Evolutionary conservation across 2,797 vertebrate species (phyloP).

Genomic region (Spheniscus humboldti): DNA sequence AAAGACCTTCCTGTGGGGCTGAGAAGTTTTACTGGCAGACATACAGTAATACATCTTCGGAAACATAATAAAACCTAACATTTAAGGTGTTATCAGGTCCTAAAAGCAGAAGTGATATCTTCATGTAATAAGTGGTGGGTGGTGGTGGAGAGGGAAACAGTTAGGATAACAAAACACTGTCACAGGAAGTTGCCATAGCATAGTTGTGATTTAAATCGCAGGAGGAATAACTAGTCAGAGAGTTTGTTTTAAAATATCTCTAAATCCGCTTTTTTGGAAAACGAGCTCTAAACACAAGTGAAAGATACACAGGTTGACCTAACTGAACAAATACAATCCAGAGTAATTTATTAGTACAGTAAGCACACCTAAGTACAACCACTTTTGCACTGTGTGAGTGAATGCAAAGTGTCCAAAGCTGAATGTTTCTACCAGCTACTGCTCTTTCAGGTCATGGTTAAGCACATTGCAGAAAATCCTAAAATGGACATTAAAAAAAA

Average conservation of each 20-base stretch:
- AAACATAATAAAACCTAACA: constrained; percentile 12
- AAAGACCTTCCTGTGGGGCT: constrained; percentile 61
- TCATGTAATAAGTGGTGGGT: neutral
- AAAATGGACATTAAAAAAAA: neutral
- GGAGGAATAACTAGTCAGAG: neutral
- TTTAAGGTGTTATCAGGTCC: constrained; percentile 48
- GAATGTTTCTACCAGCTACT: neutral
- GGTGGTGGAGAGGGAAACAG: neutral
- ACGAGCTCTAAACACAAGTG: neutral
- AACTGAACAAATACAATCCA: neutral
- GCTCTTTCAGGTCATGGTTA: neutral
- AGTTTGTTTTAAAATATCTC: neutral
- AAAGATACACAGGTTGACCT: neutral
- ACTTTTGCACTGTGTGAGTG: neutral
- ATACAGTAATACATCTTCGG: constrained; percentile 6
- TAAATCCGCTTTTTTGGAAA: neutral
- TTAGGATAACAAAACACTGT: neutral
- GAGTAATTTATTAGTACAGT: neutral
- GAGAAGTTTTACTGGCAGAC: constrained; percentile 46
- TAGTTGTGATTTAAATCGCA: neutral
- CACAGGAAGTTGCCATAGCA: neutral
- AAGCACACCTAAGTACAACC: neutral
- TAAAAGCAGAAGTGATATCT: constrained; percentile 42
- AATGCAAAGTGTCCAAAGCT: neutral
- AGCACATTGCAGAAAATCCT: neutral